Conservation (phyloP, 2,888 invertebrate genomes). For the Melinaea marsaeus region DNA sequence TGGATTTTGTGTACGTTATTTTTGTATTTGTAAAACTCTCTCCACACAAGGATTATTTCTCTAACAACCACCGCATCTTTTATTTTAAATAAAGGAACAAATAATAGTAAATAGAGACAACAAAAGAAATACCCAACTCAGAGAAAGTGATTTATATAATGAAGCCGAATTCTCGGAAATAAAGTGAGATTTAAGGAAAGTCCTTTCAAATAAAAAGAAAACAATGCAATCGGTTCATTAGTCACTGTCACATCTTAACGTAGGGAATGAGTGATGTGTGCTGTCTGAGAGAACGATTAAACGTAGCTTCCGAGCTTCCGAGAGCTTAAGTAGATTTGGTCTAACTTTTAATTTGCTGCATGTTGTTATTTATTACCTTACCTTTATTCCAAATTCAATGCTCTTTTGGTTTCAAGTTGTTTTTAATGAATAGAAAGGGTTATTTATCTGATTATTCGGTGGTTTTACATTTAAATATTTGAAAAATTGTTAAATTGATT, state of each 20-base stretch:
- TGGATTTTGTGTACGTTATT: too few species aligned
- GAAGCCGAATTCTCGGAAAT: neutral
- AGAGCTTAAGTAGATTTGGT: neutral
- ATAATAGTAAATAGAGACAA: neutral
- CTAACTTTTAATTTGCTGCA: too few species aligned
- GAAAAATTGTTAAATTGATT: too few species aligned
- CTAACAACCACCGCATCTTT: neutral
- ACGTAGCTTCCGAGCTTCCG: neutral
- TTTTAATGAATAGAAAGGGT: too few species aligned
- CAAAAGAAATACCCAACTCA: slow-evolving; percentile 4
- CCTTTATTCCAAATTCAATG: too few species aligned
- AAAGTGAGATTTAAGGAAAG: slow-evolving; percentile 22
- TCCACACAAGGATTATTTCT: too few species aligned
- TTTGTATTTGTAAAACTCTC: too few species aligned
- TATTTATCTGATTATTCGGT: too few species aligned
- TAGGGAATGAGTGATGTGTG: slow-evolving; percentile 50
- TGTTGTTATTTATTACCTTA: too few species aligned
- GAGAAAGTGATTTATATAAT: slow-evolving; percentile 7
- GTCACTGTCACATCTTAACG: slow-evolving; percentile 54
- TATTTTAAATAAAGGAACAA: neutral
- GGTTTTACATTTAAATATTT: too few species aligned
- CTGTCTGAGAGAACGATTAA: neutral
- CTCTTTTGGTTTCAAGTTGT: too few species aligned
- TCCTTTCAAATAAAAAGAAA: slow-evolving; percentile 43
- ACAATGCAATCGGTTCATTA: slow-evolving; percentile 56